Evolutionary conservation across 2,797 vertebrate species (phyloP).

Genomic region (Acanthopagrus latus): DNA sequence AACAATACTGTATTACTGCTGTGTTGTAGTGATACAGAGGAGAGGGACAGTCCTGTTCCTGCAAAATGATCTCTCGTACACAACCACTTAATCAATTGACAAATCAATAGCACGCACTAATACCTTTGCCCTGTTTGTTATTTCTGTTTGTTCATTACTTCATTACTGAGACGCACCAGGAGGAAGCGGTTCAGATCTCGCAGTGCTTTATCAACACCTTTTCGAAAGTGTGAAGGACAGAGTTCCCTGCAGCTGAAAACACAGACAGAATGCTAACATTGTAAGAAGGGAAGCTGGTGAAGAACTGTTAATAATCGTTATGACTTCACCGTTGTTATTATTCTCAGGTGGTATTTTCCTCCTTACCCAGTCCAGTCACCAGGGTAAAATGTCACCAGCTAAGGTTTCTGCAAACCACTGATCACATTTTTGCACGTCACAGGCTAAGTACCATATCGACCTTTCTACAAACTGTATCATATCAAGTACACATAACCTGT

Average conservation of each 20-base stretch:
- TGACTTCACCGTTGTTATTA: slow-evolving; percentile 14
- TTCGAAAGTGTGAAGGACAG: slow-evolving; percentile 49
- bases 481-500: no score
- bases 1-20: slow-evolving; percentile 42
- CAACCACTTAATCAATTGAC: slow-evolving; percentile 69
- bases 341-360: neutral
- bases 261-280: neutral
- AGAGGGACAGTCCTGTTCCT: slow-evolving; percentile 56
- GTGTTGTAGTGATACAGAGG: slow-evolving; percentile 47
- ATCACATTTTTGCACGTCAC: no score
- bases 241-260: slow-evolving; percentile 34
- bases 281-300: neutral
- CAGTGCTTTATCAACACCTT: slow-evolving; percentile 37
- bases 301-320: slow-evolving; percentile 14
- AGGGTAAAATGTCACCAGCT: no score
- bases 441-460: no score
- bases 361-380: no score
- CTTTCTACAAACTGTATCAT: no score
- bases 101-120: slow-evolving; percentile 74
- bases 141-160: slow-evolving; percentile 69
- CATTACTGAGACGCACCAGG: slow-evolving; percentile 57
- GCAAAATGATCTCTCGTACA: slow-evolving; percentile 73
- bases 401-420: no score
- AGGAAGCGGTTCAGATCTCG: slow-evolving; percentile 50
- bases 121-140: slow-evolving; percentile 71